Conservation (phyloP, 2,888 invertebrate genomes). For the Laothoe populi region DNA sequence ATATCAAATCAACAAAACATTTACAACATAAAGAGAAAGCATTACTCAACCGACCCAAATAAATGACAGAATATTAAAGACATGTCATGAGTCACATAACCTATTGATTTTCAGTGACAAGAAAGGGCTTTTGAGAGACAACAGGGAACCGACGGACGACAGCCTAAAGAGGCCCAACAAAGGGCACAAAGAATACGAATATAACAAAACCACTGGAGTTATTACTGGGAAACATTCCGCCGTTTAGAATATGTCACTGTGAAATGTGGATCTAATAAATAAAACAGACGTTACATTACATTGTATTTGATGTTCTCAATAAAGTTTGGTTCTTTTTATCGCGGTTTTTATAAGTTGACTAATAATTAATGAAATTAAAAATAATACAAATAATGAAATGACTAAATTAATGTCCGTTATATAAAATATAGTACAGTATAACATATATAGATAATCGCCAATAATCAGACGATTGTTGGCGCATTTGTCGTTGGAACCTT, state of each 20-base stretch:
- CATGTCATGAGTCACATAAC: slow-evolving; percentile 30
- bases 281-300: too few relatives aligned
- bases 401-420: too few relatives aligned
- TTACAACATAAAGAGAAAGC: slow-evolving; percentile 33
- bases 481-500: too few relatives aligned
- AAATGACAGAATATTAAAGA: slow-evolving; percentile 13
- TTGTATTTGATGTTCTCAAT: too few relatives aligned
- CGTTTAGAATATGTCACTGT: slow-evolving; percentile 51
- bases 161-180: slow-evolving; percentile 58
- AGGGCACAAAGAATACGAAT: slow-evolving; percentile 73
- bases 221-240: slow-evolving; percentile 80
- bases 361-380: too few relatives aligned
- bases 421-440: too few relatives aligned
- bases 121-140: slow-evolving; percentile 72
- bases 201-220: slow-evolving; percentile 75
- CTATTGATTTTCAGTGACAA: slow-evolving; percentile 67
- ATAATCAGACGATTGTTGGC: too few relatives aligned
- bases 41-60: slow-evolving; percentile 25
- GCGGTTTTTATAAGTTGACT: too few relatives aligned
- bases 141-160: slow-evolving; percentile 55
- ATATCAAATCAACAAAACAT: slow-evolving; percentile 9
- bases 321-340: too few relatives aligned
- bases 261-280: not conserved
- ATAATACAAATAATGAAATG: too few relatives aligned
- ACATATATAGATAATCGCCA: too few relatives aligned